A percentile compares a stretch with the other conserved stretches of the same genome.
phyloP scores from a whole-genome alignment of 1,140 invertebrate genomes.

The Drosophila erecta region DNA sequence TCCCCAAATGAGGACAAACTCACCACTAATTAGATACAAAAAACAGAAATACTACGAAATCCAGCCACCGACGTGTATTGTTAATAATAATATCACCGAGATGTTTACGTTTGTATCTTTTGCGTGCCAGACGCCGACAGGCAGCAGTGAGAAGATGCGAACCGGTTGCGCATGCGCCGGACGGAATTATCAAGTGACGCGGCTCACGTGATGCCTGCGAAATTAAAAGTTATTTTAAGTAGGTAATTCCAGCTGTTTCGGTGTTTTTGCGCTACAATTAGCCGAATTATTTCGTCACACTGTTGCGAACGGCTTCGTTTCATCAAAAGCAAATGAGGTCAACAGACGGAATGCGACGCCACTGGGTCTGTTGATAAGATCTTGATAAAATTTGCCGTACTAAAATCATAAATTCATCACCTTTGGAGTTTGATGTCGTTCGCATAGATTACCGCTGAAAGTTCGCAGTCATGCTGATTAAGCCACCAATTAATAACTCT shows the following conservation, averaged over 20 bases:
- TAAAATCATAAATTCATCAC: slow-evolving; percentile 49
- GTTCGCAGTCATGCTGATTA: slow-evolving; percentile 51
- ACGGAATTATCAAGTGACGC: slow-evolving; percentile 29
- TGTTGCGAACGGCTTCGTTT: slow-evolving; percentile 9
- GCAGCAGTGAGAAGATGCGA: slow-evolving; percentile 30
- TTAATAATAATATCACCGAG: slow-evolving; percentile 20
- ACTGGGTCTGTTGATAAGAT: slow-evolving; percentile 35
- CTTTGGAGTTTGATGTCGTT: slow-evolving; percentile 52
- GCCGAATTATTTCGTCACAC: slow-evolving; percentile 3
- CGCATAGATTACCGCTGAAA: slow-evolving; percentile 25
- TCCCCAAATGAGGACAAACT: neutral
- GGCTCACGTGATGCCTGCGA: slow-evolving; percentile 40
- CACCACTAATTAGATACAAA: neutral
- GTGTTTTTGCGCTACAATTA: slow-evolving; percentile 21
- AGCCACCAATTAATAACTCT: slow-evolving; percentile 24
- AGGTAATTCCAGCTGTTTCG: slow-evolving; percentile 21
- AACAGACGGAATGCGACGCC: slow-evolving; percentile 3
- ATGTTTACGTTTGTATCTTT: slow-evolving; percentile 16
- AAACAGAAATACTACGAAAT: neutral
- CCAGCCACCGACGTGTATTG: neutral
- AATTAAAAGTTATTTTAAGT: neutral
- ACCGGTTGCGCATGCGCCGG: slow-evolving; percentile 54
- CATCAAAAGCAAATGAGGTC: slow-evolving; percentile 16
- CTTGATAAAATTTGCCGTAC: neutral
- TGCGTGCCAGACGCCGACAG: slow-evolving; percentile 25